Base-by-base conservation (phyloP, 1,140 invertebrate genomes). In the Branchinecta lynchi region DNA sequence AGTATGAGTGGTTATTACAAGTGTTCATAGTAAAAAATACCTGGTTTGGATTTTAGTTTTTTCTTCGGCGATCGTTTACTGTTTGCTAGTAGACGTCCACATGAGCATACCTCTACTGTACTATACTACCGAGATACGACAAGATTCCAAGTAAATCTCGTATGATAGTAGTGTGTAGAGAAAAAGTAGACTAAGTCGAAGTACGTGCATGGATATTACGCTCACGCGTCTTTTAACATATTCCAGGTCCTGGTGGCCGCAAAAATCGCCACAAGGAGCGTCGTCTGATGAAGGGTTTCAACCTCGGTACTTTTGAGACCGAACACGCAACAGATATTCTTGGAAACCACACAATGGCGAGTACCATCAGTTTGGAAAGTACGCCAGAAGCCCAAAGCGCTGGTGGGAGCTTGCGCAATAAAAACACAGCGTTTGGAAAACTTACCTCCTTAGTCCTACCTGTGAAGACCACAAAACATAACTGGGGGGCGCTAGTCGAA, bases 201-300 rank as follows among this genome's bases (percentile, higher is more conserved):
- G 32, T 32, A 32, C 5, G 5, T 32, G 32, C 32, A 32, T 32
- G 32, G 2, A 32, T 32, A 32, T 32, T 32, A 32, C 32, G 32
- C 5, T 32, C 5, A 32, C 32, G 32, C 32, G 5, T 5, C 5
- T 32, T 32, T 32, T 3, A 32, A 15, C 17, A 3, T 60, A 15
- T 60, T 76, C 65, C 81, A 86, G 90, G 89, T 77, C 86, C 89
- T 73, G 90, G 91, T 72, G 91, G 92, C 45, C 93, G 93, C 80
- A 94, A 93, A 80, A 93, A 93, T 76, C 84, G 92, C 0, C 90
- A 93, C 78, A 92, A 93, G 79, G 92, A 94, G 76, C 83, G 92
- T 0, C 84, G 92, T 0, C 80, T 95, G 43, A 93, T 94, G 90
- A 95, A 95, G 78, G 92, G 92, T 3, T 95, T 95, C 82, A 93